phyloP scores from a whole-genome alignment of 2,797 vertebrate genomes.

The Pygocentrus nattereri region DNA sequence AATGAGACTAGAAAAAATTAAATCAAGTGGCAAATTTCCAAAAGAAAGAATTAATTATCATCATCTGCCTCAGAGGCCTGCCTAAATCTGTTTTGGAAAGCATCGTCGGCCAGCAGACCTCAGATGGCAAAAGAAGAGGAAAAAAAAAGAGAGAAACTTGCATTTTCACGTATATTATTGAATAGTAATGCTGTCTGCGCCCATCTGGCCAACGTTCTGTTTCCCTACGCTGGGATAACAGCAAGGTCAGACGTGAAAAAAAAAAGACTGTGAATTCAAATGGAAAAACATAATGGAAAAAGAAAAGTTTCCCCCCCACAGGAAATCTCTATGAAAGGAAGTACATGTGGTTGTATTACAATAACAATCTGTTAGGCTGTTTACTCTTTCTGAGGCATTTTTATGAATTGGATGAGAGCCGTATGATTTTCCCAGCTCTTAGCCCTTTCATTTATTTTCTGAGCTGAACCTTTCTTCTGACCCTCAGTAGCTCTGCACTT shows the following conservation, averaged over 20 bases:
- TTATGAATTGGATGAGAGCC: not conserved
- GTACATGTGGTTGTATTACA: not conserved
- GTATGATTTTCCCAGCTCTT: too few relatives aligned
- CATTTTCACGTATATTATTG: conserved; percentile 71
- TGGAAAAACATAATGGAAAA: conserved; percentile 42
- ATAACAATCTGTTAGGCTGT: not conserved
- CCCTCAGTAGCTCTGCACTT: too few relatives aligned
- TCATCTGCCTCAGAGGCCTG: conserved; percentile 62
- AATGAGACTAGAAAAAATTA: conserved; percentile 64
- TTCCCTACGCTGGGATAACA: conserved; percentile 58
- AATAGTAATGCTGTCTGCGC: conserved; percentile 67
- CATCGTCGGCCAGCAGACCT: conserved; percentile 68
- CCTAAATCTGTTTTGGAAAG: conserved; percentile 58
- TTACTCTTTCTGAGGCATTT: not conserved
- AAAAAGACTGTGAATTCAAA: conserved; percentile 60
- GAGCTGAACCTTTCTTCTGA: too few relatives aligned
- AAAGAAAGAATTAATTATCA: conserved; percentile 76
- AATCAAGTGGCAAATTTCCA: conserved; percentile 73
- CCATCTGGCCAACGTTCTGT: conserved; percentile 69
- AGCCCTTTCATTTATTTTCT: too few relatives aligned
- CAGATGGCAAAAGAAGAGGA: conserved; percentile 70
- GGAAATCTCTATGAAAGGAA: too few relatives aligned
- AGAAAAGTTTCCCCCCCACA: not conserved
- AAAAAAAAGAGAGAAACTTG: conserved; percentile 41
- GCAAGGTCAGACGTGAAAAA: conserved; percentile 73